Evolutionary conservation across 2,888 invertebrate species (phyloP), one percentile per base, ranked within the genome.

Genomic region (Amblyteles armatorius): DNA sequence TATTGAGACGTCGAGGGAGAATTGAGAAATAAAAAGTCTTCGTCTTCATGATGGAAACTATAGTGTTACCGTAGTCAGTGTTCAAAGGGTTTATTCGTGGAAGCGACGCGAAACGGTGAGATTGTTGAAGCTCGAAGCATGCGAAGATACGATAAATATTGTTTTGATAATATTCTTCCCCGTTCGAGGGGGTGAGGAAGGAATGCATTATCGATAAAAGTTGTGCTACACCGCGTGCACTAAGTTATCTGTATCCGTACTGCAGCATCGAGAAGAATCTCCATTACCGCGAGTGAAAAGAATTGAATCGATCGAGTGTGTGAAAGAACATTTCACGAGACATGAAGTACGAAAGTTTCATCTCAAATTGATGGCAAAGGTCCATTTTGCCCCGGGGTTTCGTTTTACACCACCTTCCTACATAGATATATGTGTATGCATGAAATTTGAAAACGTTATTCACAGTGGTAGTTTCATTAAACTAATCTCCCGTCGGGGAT

Each of bases 181-280:
- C 57, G 50, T 67, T 69, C 74, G 40, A 50, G 19, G 40, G 40
- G 33, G 44, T 48, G 44, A 11, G 44, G 69, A 40, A 26, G 48
- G 44, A 69, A 82, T 77, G 76, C 55, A 82, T 77, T 77, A 77
- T 82, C 63, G 82, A 82, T 82, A 82, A 29, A 44, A 71, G 36
- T 55, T 19, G 63, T 55, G 63, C 52, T 40, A 71, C 50, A 22
- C 40, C 44, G 13, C 55, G n/a, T 57, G 1, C 26, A 65, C 57
- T 13, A 22, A 16, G 44, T 26, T 68, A 16, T n/a, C 50, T 16
- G 48, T 48, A 48, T 57, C 40, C 19, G 29, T 29, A 13, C n/a
- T 68, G 73, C 29, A 76, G 55, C 81, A 50, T 22, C 26, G 11
- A 60, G 40, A 69, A 68, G 68, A 80, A 57, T 76, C 68, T 69